A percentile compares a stretch with the other conserved stretches of the same genome.
phyloP scores from a whole-genome alignment of 2,888 invertebrate genomes.

The Seira sanloemensis region DNA sequence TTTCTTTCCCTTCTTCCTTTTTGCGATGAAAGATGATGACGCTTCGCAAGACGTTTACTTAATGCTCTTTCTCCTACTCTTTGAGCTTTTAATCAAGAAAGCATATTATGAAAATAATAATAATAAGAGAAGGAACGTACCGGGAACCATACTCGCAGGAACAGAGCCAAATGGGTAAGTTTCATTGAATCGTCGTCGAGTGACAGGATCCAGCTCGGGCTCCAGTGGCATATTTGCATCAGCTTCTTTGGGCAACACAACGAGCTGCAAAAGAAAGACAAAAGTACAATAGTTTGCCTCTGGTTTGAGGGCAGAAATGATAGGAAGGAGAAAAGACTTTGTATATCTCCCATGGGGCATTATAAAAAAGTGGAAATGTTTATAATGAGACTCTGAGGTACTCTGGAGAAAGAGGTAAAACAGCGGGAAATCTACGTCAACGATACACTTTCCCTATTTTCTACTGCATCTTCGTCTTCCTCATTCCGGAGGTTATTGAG shows the following conservation, averaged over 20 bases:
- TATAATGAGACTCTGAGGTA: conserved; percentile 5
- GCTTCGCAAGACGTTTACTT: background rate
- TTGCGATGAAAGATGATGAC: conserved; percentile 16
- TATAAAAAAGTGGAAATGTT: conserved; percentile 3
- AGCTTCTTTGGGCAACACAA: conserved; percentile 70
- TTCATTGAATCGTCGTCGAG: conserved; percentile 72
- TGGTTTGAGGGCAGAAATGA: too few species aligned
- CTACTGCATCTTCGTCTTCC: too few species aligned
- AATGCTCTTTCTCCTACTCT: background rate
- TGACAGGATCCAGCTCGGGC: conserved; percentile 65
- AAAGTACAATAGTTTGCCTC: background rate
- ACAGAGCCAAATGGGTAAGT: conserved; percentile 69
- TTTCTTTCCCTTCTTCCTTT: background rate
- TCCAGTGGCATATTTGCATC: conserved; percentile 71
- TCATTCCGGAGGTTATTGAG: background rate
- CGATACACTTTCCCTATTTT: background rate
- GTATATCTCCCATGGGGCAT: conserved; percentile 23
- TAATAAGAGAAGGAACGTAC: conserved; percentile 53
- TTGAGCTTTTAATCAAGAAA: background rate
- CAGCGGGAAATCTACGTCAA: background rate
- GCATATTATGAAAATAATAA: background rate
- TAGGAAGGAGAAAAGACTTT: conserved; percentile 2
- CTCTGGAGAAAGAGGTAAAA: background rate
- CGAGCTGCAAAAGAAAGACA: conserved; percentile 62
- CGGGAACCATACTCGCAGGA: conserved; percentile 68